phyloP scores from a whole-genome alignment of 2,888 invertebrate species.

The Pycnomerus fuliginosus region DNA sequence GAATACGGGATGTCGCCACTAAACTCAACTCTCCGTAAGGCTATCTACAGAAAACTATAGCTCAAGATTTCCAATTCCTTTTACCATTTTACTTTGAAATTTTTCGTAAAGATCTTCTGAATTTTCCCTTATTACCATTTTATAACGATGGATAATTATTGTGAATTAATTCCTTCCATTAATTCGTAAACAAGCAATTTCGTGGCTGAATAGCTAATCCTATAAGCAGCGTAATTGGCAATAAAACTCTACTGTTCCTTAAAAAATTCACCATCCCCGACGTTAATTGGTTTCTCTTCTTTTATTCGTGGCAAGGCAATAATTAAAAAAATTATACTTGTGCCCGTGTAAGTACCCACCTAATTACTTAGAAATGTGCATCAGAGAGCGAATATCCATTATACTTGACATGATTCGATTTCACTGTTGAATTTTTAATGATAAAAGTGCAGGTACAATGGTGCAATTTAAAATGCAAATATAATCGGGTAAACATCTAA shows the following conservation, averaged over 20 bases:
- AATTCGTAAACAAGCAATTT: too few species aligned
- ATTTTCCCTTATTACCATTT: too few species aligned
- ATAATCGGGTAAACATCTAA: constrained; percentile 34
- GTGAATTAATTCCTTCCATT: too few species aligned
- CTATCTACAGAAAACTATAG: too few species aligned
- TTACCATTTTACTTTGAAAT: too few species aligned
- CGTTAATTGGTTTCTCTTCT: constrained; percentile 8
- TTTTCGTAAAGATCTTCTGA: too few species aligned
- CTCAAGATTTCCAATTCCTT: too few species aligned
- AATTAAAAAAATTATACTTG: neutral
- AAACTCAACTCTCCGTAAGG: too few species aligned
- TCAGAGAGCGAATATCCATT: too few species aligned
- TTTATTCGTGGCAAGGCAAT: neutral
- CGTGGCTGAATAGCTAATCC: too few species aligned
- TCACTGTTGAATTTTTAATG: constrained; percentile 16
- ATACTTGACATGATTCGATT: constrained; percentile 20
- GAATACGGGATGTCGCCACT: too few species aligned
- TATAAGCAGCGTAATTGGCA: neutral
- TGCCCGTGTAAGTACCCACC: neutral
- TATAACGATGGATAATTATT: too few species aligned
- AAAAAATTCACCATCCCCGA: constrained; percentile 1
- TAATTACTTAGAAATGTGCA: constrained; percentile 18
- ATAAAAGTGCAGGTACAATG: constrained; percentile 23
- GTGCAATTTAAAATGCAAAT: constrained; percentile 27
- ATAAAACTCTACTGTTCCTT: neutral